Conservation (phyloP, 2,888 invertebrate species). For the Muscina levida region DNA sequence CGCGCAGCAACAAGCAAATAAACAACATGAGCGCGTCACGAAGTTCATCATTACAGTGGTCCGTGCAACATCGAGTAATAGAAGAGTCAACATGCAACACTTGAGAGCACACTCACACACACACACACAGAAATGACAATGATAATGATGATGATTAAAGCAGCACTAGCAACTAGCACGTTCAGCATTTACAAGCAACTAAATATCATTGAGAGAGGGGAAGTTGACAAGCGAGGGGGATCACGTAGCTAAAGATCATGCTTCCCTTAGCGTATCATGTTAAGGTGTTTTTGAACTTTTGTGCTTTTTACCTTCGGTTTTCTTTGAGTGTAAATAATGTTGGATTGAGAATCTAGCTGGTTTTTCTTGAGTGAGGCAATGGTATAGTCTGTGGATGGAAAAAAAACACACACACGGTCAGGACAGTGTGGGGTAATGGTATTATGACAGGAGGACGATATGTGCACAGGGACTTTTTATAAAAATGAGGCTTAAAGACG, state of each 20-base stretch:
- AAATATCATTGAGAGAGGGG: too few species aligned
- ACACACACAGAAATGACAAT: conserved; percentile 46
- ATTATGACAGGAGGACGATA: too few species aligned
- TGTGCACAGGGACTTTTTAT: too few species aligned
- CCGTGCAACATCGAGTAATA: not conserved
- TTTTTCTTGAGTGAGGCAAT: not conserved
- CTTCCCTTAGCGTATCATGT: conserved; percentile 43
- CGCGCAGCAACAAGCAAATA: conserved; percentile 13
- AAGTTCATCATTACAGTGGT: conserved; percentile 1
- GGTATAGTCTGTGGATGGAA: conserved; percentile 38
- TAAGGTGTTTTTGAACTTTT: conserved; percentile 50
- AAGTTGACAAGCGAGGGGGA: not conserved
- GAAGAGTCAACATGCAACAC: conserved; percentile 39
- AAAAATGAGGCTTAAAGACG: too few species aligned
- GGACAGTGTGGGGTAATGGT: not conserved
- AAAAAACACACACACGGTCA: conserved; percentile 21
- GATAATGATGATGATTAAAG: conserved; percentile 48
- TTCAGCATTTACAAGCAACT: too few species aligned
- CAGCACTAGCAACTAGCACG: not conserved
- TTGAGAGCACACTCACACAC: too few species aligned
- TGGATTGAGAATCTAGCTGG: conserved; percentile 2
- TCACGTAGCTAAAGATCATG: conserved; percentile 8
- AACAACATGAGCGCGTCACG: not conserved
- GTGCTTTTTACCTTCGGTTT: conserved; percentile 7
- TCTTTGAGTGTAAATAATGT: conserved; percentile 42